Percentiles rank a stretch among this genome's conserved stretches.
Evolutionary conservation across 2,113 vertebrate genomes (phyloP).

Genomic region (Pygoscelis adeliae): DNA sequence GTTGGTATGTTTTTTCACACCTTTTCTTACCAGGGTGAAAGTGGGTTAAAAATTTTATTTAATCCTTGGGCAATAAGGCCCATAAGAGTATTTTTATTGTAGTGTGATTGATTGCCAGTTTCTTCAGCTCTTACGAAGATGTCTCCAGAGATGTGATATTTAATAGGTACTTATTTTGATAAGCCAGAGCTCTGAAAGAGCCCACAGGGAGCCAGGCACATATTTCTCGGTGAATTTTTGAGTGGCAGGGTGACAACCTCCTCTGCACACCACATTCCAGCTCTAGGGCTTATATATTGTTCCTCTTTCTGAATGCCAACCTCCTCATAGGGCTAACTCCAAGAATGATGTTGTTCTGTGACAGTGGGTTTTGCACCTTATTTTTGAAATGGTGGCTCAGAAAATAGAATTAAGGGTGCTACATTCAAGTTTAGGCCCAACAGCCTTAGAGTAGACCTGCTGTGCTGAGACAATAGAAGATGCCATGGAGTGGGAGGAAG

Average conservation of each 20-base stretch:
- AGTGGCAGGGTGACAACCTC: background rate
- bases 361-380: background rate
- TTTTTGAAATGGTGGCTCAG: background rate
- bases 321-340: background rate
- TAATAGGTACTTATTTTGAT: background rate
- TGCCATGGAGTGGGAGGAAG: background rate
- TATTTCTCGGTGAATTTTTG: background rate
- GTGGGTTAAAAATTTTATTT: background rate
- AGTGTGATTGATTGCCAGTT: background rate
- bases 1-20: background rate
- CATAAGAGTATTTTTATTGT: background rate
- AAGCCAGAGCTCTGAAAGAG: background rate
- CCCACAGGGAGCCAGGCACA: background rate
- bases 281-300: background rate
- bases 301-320: background rate
- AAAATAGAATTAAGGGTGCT: background rate
- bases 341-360: background rate
- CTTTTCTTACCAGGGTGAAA: background rate
- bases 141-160: background rate
- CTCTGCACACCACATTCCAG: background rate
- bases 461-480: background rate
- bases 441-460: background rate
- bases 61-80: background rate
- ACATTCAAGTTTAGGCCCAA: background rate
- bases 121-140: background rate